Base-by-base conservation (phyloP, 2,113 vertebrate species). In the Phaethornis superciliosus region DNA sequence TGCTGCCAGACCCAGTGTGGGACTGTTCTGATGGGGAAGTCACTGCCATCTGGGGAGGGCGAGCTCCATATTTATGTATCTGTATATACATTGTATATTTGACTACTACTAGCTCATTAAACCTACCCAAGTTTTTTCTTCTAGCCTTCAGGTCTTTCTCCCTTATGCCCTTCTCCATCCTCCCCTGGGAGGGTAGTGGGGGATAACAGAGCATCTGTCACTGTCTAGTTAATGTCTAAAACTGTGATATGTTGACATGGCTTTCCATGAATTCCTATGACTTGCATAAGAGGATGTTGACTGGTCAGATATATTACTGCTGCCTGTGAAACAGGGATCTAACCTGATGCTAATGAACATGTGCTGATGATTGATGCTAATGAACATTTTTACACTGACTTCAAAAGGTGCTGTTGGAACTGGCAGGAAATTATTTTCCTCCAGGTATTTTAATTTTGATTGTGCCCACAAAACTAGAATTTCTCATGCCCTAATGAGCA, bases 341-440 rank as follows among this genome's bases (percentile, higher is more conserved):
- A 55, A 90, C 85, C 71, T 75, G 68, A 90, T 27, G 63, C 71
- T 94, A 94, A 95, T 68, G 87, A 88, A 81, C 70, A 18, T 49
- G 89, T 40, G 40, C 40, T 40, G 40, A 12, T 40, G 40, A 21
- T 3, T 81, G 94, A 88, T 27, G 63, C 71, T 94, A 94, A 95
- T 68, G 87, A 88, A 81, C 70, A 18, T 49, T 91, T 84, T 81
- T 88, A 85, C 69, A 81, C 23, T 7, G 13, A 76, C 49, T 84
- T 95, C 88, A 84, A 86, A 84, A 90, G 72, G 82, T 64, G 90
- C 80, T 62, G 58, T 13, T 86, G 88, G 79, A 88, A 93, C 76
- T 75, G 93, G 88, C 69, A 81, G 71, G 30, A 88, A 94, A 83
- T 88, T 37, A 84, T 93, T 90, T 93, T 72, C 80, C 90, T 58